Evolutionary conservation across 2,113 vertebrate species (phyloP), one percentile per base, ranked within the genome.

Genomic region (Hyaena hyaena): DNA sequence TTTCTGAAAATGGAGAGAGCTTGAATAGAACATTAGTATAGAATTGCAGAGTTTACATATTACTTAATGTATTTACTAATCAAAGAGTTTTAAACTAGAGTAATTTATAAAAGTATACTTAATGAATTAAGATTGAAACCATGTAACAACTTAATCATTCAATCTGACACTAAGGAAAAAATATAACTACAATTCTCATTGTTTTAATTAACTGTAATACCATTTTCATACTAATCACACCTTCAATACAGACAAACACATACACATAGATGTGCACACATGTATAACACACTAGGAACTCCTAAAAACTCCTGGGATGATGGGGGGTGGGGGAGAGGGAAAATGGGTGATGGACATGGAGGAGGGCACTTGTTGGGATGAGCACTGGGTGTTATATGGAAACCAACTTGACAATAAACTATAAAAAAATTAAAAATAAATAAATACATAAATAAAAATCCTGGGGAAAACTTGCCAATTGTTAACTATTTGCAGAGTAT

Each of bases 1-100:
- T 77, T 90, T 92, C 69, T 87, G 45, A 87, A 97, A 96, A 55
- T 90, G 4, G 6, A 88, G n/a, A 90, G 89, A 58, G 21, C 10
- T 4, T 63, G 17, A 19, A 33, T 80, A 88, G 15, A 86, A 45
- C 33, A 53, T 50, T 24, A 81, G 35, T 11, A 89, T 12, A 45
- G 24, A 89, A 79, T 48, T 94, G 9, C 10, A 74, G 45, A 43
- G 21, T 16, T 81, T 95, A 53, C 63, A 82, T n/a, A 81, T 74
- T 55, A 9, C 14, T 86, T 68, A 87, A 66, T 71, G 11, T 58
- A 55, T 65, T 71, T 90, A 43, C 68, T 81, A 88, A 86, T 63
- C 35, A 68, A 92, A 68, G 33, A 63, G 4, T 48, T 96, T 91
- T 92, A 43, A 39, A 35, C 33, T 93, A 90, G 92, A 95, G 33